Conservation (phyloP, 2,797 vertebrate genomes). For the Nannoperca obscura region DNA sequence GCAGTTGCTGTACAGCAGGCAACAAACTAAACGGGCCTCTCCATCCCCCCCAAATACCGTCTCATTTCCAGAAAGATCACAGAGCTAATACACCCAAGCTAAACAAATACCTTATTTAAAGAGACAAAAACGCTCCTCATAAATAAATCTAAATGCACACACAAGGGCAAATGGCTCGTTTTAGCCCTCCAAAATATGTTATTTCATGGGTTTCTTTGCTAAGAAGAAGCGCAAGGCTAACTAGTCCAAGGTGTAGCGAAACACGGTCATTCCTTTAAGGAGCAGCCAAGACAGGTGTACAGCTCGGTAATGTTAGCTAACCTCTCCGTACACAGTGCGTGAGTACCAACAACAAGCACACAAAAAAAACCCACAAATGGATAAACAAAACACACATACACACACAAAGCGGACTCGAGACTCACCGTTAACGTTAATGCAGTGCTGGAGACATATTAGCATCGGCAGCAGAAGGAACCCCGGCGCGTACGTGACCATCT, state of each 20-base stretch:
- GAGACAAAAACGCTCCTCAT: rapidly evolving
- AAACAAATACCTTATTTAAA: background rate
- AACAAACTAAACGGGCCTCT: conserved; percentile 38
- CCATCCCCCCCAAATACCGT: background rate
- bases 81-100: conserved; percentile 1
- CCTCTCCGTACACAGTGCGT: background rate
- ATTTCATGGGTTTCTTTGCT: background rate
- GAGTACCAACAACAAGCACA: too few relatives aligned
- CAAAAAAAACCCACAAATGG: too few relatives aligned
- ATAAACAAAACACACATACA: background rate
- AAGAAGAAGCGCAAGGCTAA: conserved; percentile 1
- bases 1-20: conserved; percentile 9
- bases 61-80: background rate
- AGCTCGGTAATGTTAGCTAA: conserved; percentile 47
- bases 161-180: background rate
- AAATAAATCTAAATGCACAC: background rate
- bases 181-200: background rate
- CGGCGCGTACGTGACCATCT: conserved; percentile 70
- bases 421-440: conserved; percentile 64
- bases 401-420: background rate
- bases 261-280: conserved; percentile 46
- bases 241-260: conserved; percentile 41
- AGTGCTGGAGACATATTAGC: conserved; percentile 66
- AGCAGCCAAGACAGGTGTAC: conserved; percentile 65
- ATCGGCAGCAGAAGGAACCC: conserved; percentile 65